Percentiles rank a stretch among this genome's conserved stretches.
These are phyloP conservation scores for Trematocara stigmaticum DNA, from an alignment of 2,113 vertebrate genomes.

Conservation along the genomic window DNA sequence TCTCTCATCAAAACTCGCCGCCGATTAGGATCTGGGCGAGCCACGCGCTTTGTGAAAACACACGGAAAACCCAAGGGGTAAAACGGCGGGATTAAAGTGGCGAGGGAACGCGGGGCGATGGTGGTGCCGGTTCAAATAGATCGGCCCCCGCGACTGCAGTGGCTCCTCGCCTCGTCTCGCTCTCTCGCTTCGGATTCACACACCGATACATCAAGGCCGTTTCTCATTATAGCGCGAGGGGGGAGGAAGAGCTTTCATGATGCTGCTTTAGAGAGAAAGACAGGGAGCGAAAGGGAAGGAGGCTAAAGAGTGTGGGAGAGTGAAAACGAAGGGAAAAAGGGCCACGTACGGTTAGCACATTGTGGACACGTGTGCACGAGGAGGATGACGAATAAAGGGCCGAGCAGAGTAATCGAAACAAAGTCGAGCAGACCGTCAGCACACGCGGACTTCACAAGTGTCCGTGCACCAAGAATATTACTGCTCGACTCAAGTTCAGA, in stretches of 20 bases:
- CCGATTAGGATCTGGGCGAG: conserved; percentile 69
- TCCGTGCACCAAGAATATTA: neutral
- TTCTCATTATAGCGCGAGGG: conserved; percentile 60
- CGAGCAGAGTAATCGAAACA: neutral
- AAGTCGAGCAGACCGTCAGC: neutral
- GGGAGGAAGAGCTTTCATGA: conserved; percentile 58
- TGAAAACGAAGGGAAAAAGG: conserved; percentile 35
- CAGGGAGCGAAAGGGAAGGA: neutral
- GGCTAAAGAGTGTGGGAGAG: conserved; percentile 23
- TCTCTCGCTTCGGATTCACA: conserved; percentile 56
- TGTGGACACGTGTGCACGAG: neutral
- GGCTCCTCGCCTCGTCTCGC: conserved; percentile 37
- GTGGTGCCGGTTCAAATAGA: conserved; percentile 56
- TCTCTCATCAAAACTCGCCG: conserved; percentile 56
- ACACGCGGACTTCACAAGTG: neutral
- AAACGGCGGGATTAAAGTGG: conserved; percentile 68
- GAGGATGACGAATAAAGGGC: neutral
- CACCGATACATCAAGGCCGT: conserved; percentile 70
- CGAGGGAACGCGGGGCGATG: conserved; percentile 36
- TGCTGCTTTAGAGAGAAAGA: conserved; percentile 48
- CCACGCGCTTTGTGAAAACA: conserved; percentile 48
- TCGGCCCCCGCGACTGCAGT: conserved; percentile 30
- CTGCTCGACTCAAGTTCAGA: conserved; percentile 32
- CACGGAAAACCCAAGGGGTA: conserved; percentile 62
- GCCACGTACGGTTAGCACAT: conserved; percentile 26